Evolutionary conservation across 2,888 invertebrate genomes (phyloP).

Genomic region (Epinotia brunnichana): DNA sequence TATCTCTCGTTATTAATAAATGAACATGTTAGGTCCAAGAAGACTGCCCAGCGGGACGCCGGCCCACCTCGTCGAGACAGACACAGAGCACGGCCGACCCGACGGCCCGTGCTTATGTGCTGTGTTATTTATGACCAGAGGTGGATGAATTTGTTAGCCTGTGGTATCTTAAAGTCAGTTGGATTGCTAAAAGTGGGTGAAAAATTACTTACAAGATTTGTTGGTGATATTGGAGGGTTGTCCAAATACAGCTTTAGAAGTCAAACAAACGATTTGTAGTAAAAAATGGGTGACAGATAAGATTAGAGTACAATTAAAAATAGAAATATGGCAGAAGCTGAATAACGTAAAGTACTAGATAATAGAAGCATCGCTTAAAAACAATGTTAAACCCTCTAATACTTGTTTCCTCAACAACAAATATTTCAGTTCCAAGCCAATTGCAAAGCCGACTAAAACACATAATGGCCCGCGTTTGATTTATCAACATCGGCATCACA

Average conservation of each 20-base stretch:
- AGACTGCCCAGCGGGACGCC: constrained; percentile 64
- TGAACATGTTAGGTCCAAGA: constrained; percentile 71
- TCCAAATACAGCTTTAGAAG: too few relatives aligned
- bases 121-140: constrained; percentile 29
- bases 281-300: not conserved
- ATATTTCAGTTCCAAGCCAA: constrained; percentile 22
- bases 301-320: not conserved
- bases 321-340: not conserved
- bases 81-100: constrained; percentile 47
- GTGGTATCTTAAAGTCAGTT: constrained; percentile 12
- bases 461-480: constrained; percentile 52
- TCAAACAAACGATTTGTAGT: too few relatives aligned
- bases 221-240: too few relatives aligned
- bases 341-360: not conserved
- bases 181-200: not conserved
- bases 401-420: constrained; percentile 9
- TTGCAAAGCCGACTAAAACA: constrained; percentile 42
- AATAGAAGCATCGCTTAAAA: not conserved
- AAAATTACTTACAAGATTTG: not conserved
- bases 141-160: constrained; percentile 36
- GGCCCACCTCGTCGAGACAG: constrained; percentile 52
- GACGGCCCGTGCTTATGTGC: constrained; percentile 32
- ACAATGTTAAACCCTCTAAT: not conserved
- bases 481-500: constrained; percentile 46
- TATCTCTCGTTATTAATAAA: constrained; percentile 73